Evolutionary conservation across 2,113 vertebrate genomes (phyloP).

Genomic region (Phyllopteryx taeniolatus): DNA sequence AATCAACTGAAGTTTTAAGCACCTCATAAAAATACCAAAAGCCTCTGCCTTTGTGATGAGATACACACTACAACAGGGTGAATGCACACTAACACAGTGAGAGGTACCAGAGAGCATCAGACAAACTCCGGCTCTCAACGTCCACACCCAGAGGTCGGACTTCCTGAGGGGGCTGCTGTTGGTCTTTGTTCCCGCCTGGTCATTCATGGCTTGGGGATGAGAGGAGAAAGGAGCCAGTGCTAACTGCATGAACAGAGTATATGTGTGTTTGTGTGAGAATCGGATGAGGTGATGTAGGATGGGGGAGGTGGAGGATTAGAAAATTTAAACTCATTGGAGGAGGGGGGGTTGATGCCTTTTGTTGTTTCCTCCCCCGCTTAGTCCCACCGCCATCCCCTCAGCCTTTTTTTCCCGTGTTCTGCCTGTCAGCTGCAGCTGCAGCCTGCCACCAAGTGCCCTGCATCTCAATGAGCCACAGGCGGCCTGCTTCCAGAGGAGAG

Average conservation of each 20-base stretch:
- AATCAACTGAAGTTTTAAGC: not conserved
- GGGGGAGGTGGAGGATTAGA: slow-evolving; percentile 74
- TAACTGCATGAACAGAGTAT: slow-evolving; percentile 58
- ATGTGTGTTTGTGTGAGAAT: slow-evolving; percentile 55
- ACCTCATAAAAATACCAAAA: not conserved
- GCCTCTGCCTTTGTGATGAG: not conserved
- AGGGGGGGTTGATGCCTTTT: slow-evolving; percentile 64
- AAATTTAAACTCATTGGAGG: slow-evolving; percentile 72
- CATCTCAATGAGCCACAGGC: slow-evolving; percentile 78
- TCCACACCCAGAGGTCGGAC: slow-evolving; percentile 67
- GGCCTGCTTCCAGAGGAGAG: slow-evolving; percentile 61
- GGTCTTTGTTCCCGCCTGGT: slow-evolving; percentile 72
- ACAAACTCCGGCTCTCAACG: slow-evolving; percentile 59
- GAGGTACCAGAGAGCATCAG: slow-evolving; percentile 38
- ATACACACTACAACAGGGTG: slow-evolving; percentile 6
- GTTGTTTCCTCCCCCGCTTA: slow-evolving; percentile 67
- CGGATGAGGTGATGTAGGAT: slow-evolving; percentile 55
- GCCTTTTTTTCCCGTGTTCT: slow-evolving; percentile 67
- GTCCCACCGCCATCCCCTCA: slow-evolving; percentile 45
- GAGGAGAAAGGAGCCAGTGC: slow-evolving; percentile 66
- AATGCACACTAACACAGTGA: slow-evolving; percentile 10
- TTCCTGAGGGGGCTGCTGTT: slow-evolving; percentile 76
- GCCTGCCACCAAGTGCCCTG: slow-evolving; percentile 72
- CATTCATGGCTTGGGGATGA: slow-evolving; percentile 70
- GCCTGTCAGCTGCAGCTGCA: slow-evolving; percentile 82